phyloP scores from a whole-genome alignment of 35 echinoderm and acorn worm genomes.

The Acanthaster planci region DNA sequence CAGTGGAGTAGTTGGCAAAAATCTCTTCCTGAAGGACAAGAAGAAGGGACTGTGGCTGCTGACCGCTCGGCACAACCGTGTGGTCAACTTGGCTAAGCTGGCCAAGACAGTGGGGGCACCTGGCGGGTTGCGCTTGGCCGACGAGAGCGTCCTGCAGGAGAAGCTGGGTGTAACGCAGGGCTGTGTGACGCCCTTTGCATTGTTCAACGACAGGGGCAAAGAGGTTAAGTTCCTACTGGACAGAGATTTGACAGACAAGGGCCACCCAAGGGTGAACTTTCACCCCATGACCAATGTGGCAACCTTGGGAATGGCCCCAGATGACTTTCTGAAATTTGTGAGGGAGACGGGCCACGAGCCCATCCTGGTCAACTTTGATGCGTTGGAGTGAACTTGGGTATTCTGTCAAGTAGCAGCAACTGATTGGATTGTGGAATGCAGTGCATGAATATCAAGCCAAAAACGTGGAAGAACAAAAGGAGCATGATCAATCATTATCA shows the following conservation, averaged over 20 bases:
- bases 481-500: too few relatives aligned
- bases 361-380: conserved; percentile 61
- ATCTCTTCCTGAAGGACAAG: conserved; percentile 90
- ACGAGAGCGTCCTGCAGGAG: conserved; percentile 79
- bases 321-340: conserved; percentile 83
- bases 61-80: conserved; percentile 51
- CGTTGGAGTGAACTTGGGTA: conserved; percentile 4
- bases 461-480: too few relatives aligned
- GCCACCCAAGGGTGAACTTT: conserved; percentile 58
- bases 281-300: conserved; percentile 92
- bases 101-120: conserved; percentile 82
- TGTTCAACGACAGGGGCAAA: conserved; percentile 79
- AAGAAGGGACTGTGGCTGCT: conserved; percentile 85
- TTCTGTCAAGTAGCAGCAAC: too few relatives aligned
- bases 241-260: conserved; percentile 62
- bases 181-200: conserved; percentile 85
- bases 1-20: conserved; percentile 65
- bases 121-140: conserved; percentile 86
- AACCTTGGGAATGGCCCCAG: conserved; percentile 66
- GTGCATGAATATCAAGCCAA: too few relatives aligned
- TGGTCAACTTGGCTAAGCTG: conserved; percentile 56
- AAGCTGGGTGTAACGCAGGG: conserved; percentile 84
- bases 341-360: conserved; percentile 77
- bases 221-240: conserved; percentile 83
- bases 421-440: too few relatives aligned